Percentiles rank a stretch among this genome's conserved stretches.
Evolutionary conservation across 2,888 invertebrate genomes (phyloP).

Genomic region (Drosophila cyrtoloma): DNA sequence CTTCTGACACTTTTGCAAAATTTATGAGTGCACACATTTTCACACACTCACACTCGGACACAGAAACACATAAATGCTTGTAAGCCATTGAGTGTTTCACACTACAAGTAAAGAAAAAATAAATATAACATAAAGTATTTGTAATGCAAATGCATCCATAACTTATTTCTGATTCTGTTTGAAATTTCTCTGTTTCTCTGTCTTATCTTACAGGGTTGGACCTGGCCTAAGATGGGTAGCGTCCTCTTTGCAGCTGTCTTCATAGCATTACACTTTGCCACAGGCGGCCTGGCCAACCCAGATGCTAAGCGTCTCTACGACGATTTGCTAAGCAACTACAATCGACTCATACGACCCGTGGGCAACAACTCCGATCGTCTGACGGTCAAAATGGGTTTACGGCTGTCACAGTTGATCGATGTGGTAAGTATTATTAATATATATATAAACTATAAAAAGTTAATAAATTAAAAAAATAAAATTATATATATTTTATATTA

Average conservation of each 20-base stretch:
- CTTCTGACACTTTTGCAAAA: slow-evolving; percentile 76
- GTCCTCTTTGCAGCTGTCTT: slow-evolving; percentile 90
- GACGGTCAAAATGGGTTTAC: slow-evolving; percentile 97
- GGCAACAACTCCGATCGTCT: slow-evolving; percentile 97
- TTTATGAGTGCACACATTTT: slow-evolving; percentile 58
- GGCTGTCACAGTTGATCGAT: slow-evolving; percentile 95
- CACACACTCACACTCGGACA: slow-evolving; percentile 15
- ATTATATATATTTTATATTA: neutral
- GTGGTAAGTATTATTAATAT: slow-evolving; percentile 90
- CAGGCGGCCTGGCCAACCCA: slow-evolving; percentile 93
- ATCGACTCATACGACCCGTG: slow-evolving; percentile 97
- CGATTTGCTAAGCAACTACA: slow-evolving; percentile 97
- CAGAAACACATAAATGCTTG: slow-evolving; percentile 2
- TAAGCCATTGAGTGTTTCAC: slow-evolving; percentile 5
- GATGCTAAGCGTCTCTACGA: slow-evolving; percentile 97
- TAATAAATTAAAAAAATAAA: neutral
- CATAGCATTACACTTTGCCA: slow-evolving; percentile 91
- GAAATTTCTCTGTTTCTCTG: slow-evolving; percentile 3
- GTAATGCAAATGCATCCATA: slow-evolving; percentile 44
- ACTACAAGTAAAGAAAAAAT: slow-evolving; percentile 4
- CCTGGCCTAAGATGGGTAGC: slow-evolving; percentile 94
- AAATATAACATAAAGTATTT: slow-evolving; percentile 12
- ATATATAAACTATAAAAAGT: neutral
- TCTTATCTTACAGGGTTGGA: slow-evolving; percentile 89
- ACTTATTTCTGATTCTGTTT: slow-evolving; percentile 45